Evolutionary conservation across 2,113 vertebrate species (phyloP), one percentile per base, ranked within the genome.

Genomic region (Columba janthina): DNA sequence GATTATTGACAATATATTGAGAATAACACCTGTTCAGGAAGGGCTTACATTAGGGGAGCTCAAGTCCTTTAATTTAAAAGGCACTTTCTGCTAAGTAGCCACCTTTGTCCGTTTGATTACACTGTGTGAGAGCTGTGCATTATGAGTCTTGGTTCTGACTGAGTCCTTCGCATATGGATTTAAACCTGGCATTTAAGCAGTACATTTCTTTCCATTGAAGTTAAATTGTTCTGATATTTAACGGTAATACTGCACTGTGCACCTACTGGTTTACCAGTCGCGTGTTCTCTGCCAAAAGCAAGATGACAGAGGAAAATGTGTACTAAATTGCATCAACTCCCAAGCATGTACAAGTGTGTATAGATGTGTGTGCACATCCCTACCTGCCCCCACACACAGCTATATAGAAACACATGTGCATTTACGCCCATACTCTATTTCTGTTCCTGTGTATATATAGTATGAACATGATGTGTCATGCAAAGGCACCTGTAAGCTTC

Each of bases 61-160:
- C 2, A 1, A 95, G 87, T 92, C 94, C 84, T 95, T 95, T 91
- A 78, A 89, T 97, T 97, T 96, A 74, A 93, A 95, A 97, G 94
- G 96, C 92, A 91, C 96, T 97, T 97, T 94, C 92, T 97, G 85
- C 93, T 94, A 93, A 76, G 74, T 89, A 95, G 83, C 81, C 66
- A 92, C 83, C 76, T 95, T 90, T 90, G 82, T 94, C 95, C 22
- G 1, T 89, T 90, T 92, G 90, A 77, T 83, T 90, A 94, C 79
- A 61, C 36, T 28, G 22, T 81, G 80, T 3, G 2, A 94, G 85
- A 31, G 5, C 93, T 93, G 46, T 82, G 78, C 77, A 20, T 95
- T 96, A 50, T 42, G 31, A 82, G 69, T 94, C 80, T 93, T 84
- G 89, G 83, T 94, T 97, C 69, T 83, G 65, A 83, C 31, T 26